Percentiles rank a stretch among this genome's conserved stretches.
Conservation (phyloP, 2,797 vertebrate species). For the Siniperca obscura region DNA sequence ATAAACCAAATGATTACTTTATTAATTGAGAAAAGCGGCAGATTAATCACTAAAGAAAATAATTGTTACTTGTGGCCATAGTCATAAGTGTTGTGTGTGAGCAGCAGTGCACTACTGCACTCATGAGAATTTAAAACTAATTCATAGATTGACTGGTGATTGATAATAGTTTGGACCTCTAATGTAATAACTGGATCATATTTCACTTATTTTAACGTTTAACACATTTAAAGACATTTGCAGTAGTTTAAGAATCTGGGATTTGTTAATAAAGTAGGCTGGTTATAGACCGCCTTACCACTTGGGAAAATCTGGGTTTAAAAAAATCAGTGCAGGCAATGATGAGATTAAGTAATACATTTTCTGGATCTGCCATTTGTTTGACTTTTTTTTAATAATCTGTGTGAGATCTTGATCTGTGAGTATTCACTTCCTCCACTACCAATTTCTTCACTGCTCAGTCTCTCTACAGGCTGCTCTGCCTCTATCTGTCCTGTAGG, state of each 20-base stretch:
- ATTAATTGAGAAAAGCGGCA: not conserved
- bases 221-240: not conserved
- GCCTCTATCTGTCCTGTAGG: slow-evolving; percentile 70
- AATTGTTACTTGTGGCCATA: not conserved
- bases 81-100: not conserved
- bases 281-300: not conserved
- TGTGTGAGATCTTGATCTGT: slow-evolving; percentile 1
- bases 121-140: not conserved
- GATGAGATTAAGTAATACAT: not conserved
- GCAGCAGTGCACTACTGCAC: not conserved
- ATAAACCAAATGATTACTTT: not conserved
- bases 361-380: not conserved
- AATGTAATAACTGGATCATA: not conserved
- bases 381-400: slow-evolving; percentile 3
- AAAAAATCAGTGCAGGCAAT: not conserved
- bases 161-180: not conserved
- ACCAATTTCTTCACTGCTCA: not conserved
- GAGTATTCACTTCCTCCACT: not conserved
- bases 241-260: not conserved
- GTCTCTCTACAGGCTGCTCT: slow-evolving; percentile 43
- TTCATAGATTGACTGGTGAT: not conserved
- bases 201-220: slow-evolving; percentile 1
- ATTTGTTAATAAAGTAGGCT: not conserved
- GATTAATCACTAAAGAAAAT: not conserved
- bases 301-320: not conserved